Evolutionary conservation across 2,113 vertebrate species (phyloP), one percentile per base, ranked within the genome.

Genomic region (Cottus gobio): DNA sequence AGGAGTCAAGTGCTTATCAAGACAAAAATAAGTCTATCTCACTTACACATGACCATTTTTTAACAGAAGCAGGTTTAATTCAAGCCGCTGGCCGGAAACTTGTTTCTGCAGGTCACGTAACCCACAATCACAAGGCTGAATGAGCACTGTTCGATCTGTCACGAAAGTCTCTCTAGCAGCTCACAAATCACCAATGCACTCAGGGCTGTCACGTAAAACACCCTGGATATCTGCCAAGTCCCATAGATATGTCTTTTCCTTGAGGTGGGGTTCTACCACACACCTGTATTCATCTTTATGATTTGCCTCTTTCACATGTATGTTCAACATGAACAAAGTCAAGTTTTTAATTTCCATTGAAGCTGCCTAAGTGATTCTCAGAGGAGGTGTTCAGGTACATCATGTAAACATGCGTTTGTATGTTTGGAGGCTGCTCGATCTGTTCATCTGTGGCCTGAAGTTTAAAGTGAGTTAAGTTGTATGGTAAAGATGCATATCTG

Each of bases 141-240:
- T 54, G 34, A 52, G 71, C 64, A 34, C 15, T 61, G 18, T 36
- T 34, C 37, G 22, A 31, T 8, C 63, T 30, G 5, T 24, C 42
- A 68, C 68, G 42, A 50, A 24, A 39, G 71, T 46, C 26, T 30
- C 11, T 2, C n/a, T 46, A 34, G 15, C 12, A 39, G 34, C 1
- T 73, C 28, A 37, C 54, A 28, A 54, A 61, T 61, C 34, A 68
- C 31, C 22, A 24, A 31, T 50, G 66, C 12, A 50, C 46, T 71
- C 28, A 48, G 16, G n/a, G 57, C 15, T 71, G 72, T 36, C 28
- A 52, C 42, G 63, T 22, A 12, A 56, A 24, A 4, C 15, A 7
- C 31, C 22, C 13, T 22, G 3, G 6, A 68, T 28, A 60, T 42
- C 54, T 74, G 50, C 39, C 4, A 20, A 36, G 6, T 24, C 16